A percentile compares a stretch with the other conserved stretches of the same genome.
Conservation (phyloP, 2,113 vertebrate species). For the Periophthalmodon schlosseri region DNA sequence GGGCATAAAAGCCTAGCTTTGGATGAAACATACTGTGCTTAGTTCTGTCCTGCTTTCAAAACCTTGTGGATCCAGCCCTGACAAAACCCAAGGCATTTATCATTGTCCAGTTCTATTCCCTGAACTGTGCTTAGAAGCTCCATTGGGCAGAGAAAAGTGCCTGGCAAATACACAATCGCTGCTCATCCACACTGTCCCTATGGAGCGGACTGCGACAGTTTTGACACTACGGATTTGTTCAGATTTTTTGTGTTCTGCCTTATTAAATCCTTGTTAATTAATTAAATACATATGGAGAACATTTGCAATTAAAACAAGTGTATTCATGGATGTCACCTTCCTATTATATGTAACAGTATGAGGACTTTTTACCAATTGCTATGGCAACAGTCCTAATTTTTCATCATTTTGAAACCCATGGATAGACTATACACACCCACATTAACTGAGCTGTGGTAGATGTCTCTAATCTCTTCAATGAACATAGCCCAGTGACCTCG, state of each 20-base stretch:
- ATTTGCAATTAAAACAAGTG: not conserved
- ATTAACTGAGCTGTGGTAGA: slow-evolving; percentile 28
- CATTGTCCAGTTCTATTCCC: slow-evolving; percentile 44
- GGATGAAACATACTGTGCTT: slow-evolving; percentile 36
- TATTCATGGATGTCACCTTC: too few species aligned
- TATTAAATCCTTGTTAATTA: not conserved
- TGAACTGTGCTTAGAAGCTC: slow-evolving; percentile 35
- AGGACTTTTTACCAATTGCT: too few species aligned
- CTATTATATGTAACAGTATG: too few species aligned
- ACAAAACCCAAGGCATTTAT: slow-evolving; percentile 36
- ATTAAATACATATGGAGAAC: not conserved
- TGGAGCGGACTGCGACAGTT: slow-evolving; percentile 1
- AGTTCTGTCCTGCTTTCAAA: slow-evolving; percentile 9
- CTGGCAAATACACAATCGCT: slow-evolving; percentile 11
- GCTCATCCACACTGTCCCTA: not conserved
- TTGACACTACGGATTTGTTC: not conserved
- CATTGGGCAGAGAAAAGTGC: slow-evolving; percentile 53
- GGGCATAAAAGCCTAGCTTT: slow-evolving; percentile 48
- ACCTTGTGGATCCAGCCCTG: slow-evolving; percentile 18
- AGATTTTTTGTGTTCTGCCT: not conserved
- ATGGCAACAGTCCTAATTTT: too few species aligned
- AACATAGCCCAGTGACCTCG: slow-evolving; percentile 62
- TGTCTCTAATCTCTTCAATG: slow-evolving; percentile 39
- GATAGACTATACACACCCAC: slow-evolving; percentile 10
- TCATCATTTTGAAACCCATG: too few species aligned